Conservation (phyloP, 2,113 vertebrate genomes). For the Uria aalge region DNA sequence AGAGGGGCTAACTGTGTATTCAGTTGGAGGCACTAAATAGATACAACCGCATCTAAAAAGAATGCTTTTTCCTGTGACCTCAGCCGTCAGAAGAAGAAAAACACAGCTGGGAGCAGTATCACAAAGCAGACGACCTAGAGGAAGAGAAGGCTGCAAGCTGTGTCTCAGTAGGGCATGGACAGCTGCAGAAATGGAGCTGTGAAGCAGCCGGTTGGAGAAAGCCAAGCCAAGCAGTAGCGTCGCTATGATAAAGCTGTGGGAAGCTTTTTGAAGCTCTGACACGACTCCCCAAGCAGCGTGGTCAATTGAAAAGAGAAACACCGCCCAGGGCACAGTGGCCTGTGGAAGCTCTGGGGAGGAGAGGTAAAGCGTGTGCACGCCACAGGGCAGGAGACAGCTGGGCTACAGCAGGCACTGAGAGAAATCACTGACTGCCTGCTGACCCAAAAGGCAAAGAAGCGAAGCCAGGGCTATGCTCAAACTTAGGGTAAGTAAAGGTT, state of each 20-base stretch:
- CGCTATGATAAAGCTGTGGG: not conserved
- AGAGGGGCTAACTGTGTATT: not conserved
- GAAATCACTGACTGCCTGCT: not conserved
- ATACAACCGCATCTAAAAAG: not conserved
- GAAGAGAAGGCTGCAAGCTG: slow-evolving; percentile 52
- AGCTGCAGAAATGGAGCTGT: slow-evolving; percentile 46
- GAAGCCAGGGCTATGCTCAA: not conserved
- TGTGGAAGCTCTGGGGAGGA: not conserved
- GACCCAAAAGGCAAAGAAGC: not conserved
- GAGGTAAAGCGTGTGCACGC: not conserved
- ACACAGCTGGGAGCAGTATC: slow-evolving; percentile 61
- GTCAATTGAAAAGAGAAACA: slow-evolving; percentile 8
- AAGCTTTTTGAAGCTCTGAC: slow-evolving; percentile 46
- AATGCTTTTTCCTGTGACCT: slow-evolving; percentile 50
- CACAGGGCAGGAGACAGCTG: slow-evolving; percentile 19
- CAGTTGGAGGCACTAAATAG: slow-evolving; percentile 19
- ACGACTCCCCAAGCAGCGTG: not conserved
- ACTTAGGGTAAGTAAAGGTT: not conserved
- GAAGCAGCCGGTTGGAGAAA: not conserved
- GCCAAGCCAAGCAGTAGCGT: slow-evolving; percentile 43
- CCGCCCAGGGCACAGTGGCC: not conserved
- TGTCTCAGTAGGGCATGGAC: slow-evolving; percentile 12
- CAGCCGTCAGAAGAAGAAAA: slow-evolving; percentile 39
- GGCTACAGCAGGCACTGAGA: not conserved
- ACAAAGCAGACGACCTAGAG: slow-evolving; percentile 33